These are phyloP conservation scores for Echinops telfairi DNA, from an alignment of 2,113 vertebrate species.

Conservation along the genomic window DNA sequence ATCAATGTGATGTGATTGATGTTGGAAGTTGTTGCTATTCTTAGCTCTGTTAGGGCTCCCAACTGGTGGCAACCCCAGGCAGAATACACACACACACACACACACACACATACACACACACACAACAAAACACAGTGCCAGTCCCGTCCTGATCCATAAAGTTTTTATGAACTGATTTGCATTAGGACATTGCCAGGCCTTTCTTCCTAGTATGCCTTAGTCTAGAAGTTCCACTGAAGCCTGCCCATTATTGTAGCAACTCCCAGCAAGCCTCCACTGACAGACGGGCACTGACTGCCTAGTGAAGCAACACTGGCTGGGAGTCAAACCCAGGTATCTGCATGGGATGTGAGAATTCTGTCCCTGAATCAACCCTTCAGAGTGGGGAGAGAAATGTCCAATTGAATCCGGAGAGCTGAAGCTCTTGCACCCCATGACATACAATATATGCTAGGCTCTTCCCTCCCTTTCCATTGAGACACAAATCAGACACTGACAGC, in stretches of 20 bases:
- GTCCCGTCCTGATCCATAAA: not conserved
- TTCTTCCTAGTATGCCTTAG: not conserved
- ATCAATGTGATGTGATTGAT: not conserved
- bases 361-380: not conserved
- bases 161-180: not conserved
- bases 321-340: not conserved
- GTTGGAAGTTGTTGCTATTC: not conserved
- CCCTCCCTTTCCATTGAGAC: not conserved
- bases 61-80: not conserved
- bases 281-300: not conserved
- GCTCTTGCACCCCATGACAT: not conserved
- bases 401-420: not conserved
- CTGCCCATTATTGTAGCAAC: not conserved
- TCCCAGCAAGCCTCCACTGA: not conserved
- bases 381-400: not conserved
- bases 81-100: not conserved
- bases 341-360: not conserved
- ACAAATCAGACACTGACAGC: not conserved
- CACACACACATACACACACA: no score
- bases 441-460: accelerated
- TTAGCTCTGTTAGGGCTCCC: not conserved
- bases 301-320: not conserved
- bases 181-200: not conserved
- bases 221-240: not conserved
- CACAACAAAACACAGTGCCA: not conserved